phyloP scores from a whole-genome alignment of 2,113 vertebrate genomes.

The Myotis lucifugus region DNA sequence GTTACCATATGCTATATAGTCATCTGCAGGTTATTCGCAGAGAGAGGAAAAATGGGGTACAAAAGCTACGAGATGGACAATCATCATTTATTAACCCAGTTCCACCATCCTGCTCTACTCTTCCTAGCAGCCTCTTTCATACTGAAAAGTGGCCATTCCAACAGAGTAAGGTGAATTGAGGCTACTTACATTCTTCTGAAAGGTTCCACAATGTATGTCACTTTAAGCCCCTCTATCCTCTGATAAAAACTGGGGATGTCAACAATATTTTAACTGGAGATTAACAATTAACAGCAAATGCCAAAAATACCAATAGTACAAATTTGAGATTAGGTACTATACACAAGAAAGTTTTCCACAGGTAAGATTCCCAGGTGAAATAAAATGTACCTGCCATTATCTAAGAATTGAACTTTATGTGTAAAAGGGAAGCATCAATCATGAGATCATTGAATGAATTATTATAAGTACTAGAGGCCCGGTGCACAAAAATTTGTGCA shows the following conservation, averaged over 20 bases:
- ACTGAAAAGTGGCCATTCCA: background rate
- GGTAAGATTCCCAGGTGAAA: background rate
- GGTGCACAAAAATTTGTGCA: no score
- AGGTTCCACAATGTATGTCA: background rate
- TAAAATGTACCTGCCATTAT: background rate
- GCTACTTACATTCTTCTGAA: background rate
- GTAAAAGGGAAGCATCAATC: constrained; percentile 1
- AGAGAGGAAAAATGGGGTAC: background rate
- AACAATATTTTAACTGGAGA: constrained; percentile 3
- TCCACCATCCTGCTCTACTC: background rate
- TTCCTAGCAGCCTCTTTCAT: background rate
- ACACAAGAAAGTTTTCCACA: background rate
- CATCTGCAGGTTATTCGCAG: background rate
- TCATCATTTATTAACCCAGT: background rate
- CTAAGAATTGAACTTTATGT: background rate
- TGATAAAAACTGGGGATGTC: background rate
- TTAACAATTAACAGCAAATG: background rate
- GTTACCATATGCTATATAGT: background rate
- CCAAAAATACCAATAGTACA: background rate
- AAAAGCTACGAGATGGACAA: background rate
- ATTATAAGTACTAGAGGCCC: background rate
- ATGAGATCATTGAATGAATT: background rate
- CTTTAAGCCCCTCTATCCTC: background rate
- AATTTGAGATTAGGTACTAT: background rate
- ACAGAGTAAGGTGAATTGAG: background rate